Conservation (phyloP, 1,140 invertebrate species). For the Drosophila nigrodunni region DNA sequence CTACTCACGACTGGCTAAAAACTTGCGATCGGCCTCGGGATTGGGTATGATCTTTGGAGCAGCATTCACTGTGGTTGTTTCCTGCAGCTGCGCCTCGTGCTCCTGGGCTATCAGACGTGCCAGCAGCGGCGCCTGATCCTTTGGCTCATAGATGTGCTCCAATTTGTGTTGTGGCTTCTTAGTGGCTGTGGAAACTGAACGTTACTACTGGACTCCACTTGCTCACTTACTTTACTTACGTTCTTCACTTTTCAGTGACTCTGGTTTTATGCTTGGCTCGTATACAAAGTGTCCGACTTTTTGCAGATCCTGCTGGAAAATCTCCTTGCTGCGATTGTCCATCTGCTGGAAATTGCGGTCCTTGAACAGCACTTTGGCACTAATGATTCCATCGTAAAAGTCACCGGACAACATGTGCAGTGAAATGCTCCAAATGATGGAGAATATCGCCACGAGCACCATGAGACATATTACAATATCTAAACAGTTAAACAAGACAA, state of each 20-base stretch:
- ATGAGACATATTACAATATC: slow-evolving; percentile 75
- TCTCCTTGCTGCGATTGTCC: slow-evolving; percentile 62
- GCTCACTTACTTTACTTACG: slow-evolving; percentile 42
- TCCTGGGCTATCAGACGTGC: slow-evolving; percentile 54
- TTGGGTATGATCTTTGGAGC: slow-evolving; percentile 55
- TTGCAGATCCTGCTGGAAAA: slow-evolving; percentile 58
- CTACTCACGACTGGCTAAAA: slow-evolving; percentile 66
- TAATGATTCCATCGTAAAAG: slow-evolving; percentile 74
- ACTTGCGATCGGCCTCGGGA: slow-evolving; percentile 66
- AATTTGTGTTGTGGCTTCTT: slow-evolving; percentile 62
- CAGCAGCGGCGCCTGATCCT: slow-evolving; percentile 49
- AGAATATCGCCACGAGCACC: slow-evolving; percentile 71
- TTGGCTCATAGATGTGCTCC: slow-evolving; percentile 59
- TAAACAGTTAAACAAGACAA: slow-evolving; percentile 20
- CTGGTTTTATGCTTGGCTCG: slow-evolving; percentile 30
- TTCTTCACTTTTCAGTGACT: slow-evolving; percentile 52
- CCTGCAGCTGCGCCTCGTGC: not conserved
- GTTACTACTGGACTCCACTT: not conserved
- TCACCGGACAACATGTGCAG: slow-evolving; percentile 74
- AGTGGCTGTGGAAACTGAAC: slow-evolving; percentile 24
- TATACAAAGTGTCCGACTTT: slow-evolving; percentile 36
- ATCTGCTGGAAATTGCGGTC: slow-evolving; percentile 63
- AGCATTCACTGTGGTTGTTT: slow-evolving; percentile 37
- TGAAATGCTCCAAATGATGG: slow-evolving; percentile 73
- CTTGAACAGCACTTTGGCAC: slow-evolving; percentile 76